phyloP scores from a whole-genome alignment of 2,113 vertebrate species.

The Corythornis madagascariensis region DNA sequence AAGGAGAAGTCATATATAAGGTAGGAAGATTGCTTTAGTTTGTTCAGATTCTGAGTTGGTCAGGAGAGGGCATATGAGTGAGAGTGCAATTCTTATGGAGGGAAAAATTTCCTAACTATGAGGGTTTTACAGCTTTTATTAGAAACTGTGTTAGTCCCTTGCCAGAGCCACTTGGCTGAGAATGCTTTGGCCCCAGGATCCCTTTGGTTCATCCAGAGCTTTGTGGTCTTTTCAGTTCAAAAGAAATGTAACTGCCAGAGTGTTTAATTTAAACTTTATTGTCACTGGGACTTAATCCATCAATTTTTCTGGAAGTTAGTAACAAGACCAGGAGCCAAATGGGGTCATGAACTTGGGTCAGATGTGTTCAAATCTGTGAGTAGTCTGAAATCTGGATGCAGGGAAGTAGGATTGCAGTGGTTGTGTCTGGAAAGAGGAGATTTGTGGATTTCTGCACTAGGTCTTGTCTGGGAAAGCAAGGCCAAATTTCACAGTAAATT shows the following conservation, averaged over 20 bases:
- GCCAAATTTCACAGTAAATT: background rate
- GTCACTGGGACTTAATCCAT: background rate
- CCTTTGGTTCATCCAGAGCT: background rate
- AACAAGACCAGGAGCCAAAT: background rate
- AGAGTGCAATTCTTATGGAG: background rate
- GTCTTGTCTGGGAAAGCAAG: background rate
- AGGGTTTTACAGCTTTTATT: background rate
- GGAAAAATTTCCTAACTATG: background rate
- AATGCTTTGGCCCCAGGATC: background rate
- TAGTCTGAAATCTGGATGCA: background rate
- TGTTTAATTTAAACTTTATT: constrained; percentile 4
- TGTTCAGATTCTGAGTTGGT: background rate
- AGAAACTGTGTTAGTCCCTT: background rate
- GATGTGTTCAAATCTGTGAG: background rate
- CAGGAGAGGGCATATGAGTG: background rate
- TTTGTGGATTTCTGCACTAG: background rate
- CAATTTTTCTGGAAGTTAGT: background rate
- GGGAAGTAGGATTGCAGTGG: background rate
- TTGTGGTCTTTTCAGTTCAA: background rate
- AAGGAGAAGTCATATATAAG: background rate
- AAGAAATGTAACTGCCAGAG: background rate
- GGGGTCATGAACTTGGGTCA: constrained; percentile 2
- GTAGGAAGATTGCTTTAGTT: background rate
- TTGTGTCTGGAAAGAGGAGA: background rate
- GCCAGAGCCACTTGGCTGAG: background rate